Evolutionary conservation across 2,113 vertebrate species (phyloP), one percentile per base, ranked within the genome.

Genomic region (Strix aluco): DNA sequence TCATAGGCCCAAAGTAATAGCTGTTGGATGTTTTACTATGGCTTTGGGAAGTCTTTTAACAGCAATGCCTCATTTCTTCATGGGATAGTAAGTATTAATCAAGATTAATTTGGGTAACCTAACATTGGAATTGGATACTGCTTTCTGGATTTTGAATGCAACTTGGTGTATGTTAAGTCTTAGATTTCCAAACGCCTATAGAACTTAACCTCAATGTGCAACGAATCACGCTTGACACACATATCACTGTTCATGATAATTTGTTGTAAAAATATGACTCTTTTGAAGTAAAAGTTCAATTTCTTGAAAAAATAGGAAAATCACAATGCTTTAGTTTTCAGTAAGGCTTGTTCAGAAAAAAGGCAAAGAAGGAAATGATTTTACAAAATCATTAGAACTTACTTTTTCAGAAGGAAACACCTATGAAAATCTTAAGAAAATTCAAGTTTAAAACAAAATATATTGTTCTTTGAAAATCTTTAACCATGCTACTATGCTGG

Each of bases 31-130:
- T 69, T 81, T 98, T 6, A 47, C 98, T 18, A 99, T 99, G 99
- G 97, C 99, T 14, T 17, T 97, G 25, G 99, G 99, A 36, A 96
- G 98, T 32, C 88, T 99, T 83, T 88, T 99, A 51, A 98, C 98
- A 10, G 99, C 98, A 6, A 96, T 99, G 87, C 99, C 99, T 32
- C 99, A 99, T 90, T 99, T 99, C 98, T 99, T 99, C 98, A 99
- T 99, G 99, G 99, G 98, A 94, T 97, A 98, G 99, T 99, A 98
- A 98, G 98, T 98, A 73, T 65, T 61, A 19, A 67, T 46, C 5
- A 16, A 29, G 14, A 26, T 21, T 47, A 21, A 58, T 49, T 57
- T 57, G 10, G 8, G 10, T 67, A 40, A 34, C 13, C 17, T 71
- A 32, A 14, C 26, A 6, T 9, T 61, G 61, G 38, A 66, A 42